Conservation (phyloP, 2,113 vertebrate species). For the Melanerpes aurifrons region DNA sequence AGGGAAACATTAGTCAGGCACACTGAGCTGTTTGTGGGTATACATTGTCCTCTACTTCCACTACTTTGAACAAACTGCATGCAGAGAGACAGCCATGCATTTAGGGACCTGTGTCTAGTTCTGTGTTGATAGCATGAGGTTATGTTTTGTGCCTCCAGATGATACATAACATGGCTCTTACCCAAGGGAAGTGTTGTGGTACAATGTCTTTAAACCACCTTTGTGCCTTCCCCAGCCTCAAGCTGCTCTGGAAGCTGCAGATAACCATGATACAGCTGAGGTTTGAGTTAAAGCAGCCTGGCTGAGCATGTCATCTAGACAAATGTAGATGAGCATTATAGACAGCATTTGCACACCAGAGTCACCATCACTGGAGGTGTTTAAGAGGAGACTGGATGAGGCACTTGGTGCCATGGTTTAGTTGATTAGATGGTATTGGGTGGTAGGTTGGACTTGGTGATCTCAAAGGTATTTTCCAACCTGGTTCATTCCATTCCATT, state of each 20-base stretch:
- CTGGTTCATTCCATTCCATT: no score
- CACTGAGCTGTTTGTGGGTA: neutral
- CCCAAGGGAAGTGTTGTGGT: neutral
- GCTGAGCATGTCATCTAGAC: rapidly evolving
- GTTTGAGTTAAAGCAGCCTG: neutral
- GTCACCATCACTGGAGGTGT: no score
- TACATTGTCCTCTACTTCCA: neutral
- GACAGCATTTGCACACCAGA: neutral
- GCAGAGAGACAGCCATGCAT: neutral
- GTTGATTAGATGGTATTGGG: no score
- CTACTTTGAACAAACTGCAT: neutral
- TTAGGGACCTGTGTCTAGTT: neutral
- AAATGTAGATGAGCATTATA: neutral
- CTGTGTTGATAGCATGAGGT: neutral
- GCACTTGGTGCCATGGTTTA: no score
- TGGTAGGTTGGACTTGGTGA: no score
- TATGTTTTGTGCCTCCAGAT: neutral
- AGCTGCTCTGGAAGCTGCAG: neutral
- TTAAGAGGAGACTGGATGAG: no score
- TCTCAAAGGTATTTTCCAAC: no score
- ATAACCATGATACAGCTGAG: neutral
- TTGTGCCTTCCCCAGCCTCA: neutral
- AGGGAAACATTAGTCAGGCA: neutral
- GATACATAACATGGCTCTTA: neutral
- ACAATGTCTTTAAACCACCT: neutral